A percentile compares a stretch with the other conserved stretches of the same genome.
Evolutionary conservation across 2,113 vertebrate species (phyloP).

Genomic region (Cynopterus brachyotis): DNA sequence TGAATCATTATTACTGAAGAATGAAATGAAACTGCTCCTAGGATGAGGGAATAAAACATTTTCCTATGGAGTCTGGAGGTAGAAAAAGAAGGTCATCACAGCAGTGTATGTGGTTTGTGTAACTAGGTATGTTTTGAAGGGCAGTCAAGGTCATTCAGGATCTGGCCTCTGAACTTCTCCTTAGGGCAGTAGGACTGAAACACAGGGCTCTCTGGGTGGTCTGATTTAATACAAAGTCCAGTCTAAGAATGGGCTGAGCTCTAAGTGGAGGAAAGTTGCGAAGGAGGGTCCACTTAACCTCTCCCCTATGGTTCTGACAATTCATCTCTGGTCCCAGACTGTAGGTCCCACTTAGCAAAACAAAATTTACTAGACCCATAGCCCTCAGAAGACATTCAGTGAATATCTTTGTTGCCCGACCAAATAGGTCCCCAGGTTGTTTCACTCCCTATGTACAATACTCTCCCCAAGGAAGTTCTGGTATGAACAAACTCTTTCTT

Average conservation of each 20-base stretch:
- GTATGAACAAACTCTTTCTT: not conserved
- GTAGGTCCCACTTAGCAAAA: not conserved
- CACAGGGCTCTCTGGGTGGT: not conserved
- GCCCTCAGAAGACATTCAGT: not conserved
- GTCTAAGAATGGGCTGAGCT: not conserved
- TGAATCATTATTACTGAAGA: not conserved
- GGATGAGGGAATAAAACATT: not conserved
- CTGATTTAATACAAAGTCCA: not conserved
- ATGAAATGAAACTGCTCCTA: not conserved
- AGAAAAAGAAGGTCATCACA: conserved; percentile 24
- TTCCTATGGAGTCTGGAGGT: not conserved
- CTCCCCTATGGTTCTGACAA: not conserved
- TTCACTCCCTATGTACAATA: not conserved
- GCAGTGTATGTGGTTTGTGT: conserved; percentile 3
- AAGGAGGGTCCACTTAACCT: not conserved
- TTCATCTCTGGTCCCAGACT: not conserved
- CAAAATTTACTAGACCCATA: not conserved
- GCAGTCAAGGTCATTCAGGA: not conserved
- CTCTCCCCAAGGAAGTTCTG: not conserved
- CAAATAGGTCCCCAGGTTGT: not conserved
- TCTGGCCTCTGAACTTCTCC: not conserved
- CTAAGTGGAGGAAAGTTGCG: not conserved
- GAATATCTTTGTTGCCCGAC: not conserved
- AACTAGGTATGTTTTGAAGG: not conserved
- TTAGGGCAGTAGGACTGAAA: not conserved